Percentiles rank a stretch among this genome's conserved stretches.
Conservation (phyloP, 2,113 vertebrate species). For the Gasterosteus nipponicus region DNA sequence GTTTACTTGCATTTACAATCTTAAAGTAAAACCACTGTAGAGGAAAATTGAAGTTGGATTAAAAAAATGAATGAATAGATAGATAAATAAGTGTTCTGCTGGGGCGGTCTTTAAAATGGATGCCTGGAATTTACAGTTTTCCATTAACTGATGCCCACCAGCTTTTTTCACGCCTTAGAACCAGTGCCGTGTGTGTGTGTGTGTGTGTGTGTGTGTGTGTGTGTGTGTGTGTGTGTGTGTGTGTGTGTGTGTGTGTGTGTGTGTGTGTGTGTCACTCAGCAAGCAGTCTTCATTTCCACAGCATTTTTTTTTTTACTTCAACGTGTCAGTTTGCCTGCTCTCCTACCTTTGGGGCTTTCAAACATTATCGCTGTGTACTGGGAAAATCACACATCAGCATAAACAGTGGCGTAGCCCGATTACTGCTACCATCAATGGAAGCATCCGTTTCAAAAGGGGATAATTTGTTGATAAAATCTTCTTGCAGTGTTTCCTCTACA, state of each 20-base stretch:
- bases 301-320: constrained; percentile 63
- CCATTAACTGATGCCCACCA: constrained; percentile 82
- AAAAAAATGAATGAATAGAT: constrained; percentile 81
- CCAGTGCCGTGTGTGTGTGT: constrained; percentile 4
- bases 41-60: constrained; percentile 86
- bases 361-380: constrained; percentile 52
- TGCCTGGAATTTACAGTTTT: constrained; percentile 81
- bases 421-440: constrained; percentile 60
- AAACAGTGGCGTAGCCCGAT: constrained; percentile 59
- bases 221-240: constrained; percentile 23
- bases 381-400: constrained; percentile 68
- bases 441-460: constrained; percentile 58
- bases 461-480: constrained; percentile 63
- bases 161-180: constrained; percentile 66
- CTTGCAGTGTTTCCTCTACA: constrained; percentile 32
- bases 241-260: constrained; percentile 31
- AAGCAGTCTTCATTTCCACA: constrained; percentile 63
- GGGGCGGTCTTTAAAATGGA: constrained; percentile 80
- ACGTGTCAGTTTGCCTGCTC: constrained; percentile 60
- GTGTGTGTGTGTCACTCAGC: constrained; percentile 53
- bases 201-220: constrained; percentile 28
- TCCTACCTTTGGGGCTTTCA: constrained; percentile 25
- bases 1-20: constrained; percentile 82
- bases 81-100: constrained; percentile 81
- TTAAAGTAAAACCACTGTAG: constrained; percentile 82